These are phyloP conservation scores for Rotaria socialis DNA, from an alignment of 2,888 invertebrate genomes.

Conservation along the genomic window DNA sequence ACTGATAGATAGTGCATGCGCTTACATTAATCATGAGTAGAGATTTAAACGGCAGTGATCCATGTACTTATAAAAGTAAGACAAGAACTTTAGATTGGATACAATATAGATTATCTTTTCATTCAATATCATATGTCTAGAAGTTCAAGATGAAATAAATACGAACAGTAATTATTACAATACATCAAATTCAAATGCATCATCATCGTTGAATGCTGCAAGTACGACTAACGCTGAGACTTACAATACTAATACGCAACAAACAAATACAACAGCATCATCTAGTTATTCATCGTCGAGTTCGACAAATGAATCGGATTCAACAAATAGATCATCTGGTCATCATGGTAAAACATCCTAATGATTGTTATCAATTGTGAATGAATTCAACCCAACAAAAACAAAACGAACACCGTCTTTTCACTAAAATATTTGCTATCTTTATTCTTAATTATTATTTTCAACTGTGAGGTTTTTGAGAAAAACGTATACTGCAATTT, in stretches of 20 bases:
- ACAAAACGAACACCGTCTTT: no score
- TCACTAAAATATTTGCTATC: no score
- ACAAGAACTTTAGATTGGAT: neutral
- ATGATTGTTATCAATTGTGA: neutral
- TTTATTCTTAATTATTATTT: no score
- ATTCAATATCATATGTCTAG: neutral
- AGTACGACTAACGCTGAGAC: neutral
- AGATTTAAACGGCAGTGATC: neutral
- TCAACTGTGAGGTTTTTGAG: no score
- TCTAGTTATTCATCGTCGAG: neutral
- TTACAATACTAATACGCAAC: neutral
- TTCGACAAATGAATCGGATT: neutral
- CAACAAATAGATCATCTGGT: neutral
- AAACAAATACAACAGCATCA: neutral
- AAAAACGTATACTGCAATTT: no score
- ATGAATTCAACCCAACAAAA: no score
- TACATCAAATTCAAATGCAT: neutral
- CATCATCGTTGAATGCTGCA: neutral
- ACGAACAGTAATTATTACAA: neutral
- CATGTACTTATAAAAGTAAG: neutral
- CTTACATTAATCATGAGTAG: neutral
- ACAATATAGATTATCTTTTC: neutral
- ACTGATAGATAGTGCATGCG: neutral
- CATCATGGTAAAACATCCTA: neutral
- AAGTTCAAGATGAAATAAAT: neutral